Base-by-base conservation (phyloP, 2,113 vertebrate species). In the Hymenochirus boettgeri region DNA sequence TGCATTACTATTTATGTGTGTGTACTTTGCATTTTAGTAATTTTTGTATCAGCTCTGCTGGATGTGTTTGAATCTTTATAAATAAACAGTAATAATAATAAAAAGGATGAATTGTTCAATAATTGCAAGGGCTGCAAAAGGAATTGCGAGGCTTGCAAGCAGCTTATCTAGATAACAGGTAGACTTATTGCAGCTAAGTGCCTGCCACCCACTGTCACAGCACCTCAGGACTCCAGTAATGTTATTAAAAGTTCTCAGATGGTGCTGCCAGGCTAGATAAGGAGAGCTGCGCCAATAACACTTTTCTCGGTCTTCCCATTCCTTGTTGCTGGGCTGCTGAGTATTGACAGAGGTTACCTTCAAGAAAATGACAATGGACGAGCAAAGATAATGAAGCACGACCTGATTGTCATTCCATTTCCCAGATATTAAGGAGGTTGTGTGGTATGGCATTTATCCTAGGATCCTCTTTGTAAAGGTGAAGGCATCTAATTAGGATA, bases 241-340 rank as follows among this genome's bases (percentile, higher is more conserved):
- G 27, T 23, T 59, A 59, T 52, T 67, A 52, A 52, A 67, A 67
- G 31, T 67, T 67, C 22, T 51, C 15, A 21, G 46, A 66, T 48
- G 17, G 10, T 24, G 35, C 50, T 25, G 33, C 21, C 39, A 42
- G 15, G 39, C 39, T 42, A 42, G 39, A 42, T 42, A 42, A n/a
- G 39, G 15, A 42, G 39, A 42, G 9, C 13, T 3, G 13, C 39
- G n/a, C 39, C 39, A 42, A 42, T 42, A 42, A n/a, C 39, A 42
- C 39, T n/a, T 42, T n/a, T 15, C 39, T 17, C 7, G 39, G 17
- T 15, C 11, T 42, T 15, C 17, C 13, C n/a, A 2, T 23, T 15
- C 46, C 18, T 48, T 21, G 19, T 4, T 48, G 13, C 21, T 48
- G 46, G 10, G 46, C 18, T 48, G 46, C 18, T 19, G 18, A 7